These are phyloP conservation scores for Drosophila mimetica DNA, from an alignment of 2,888 invertebrate species.

Conservation along the genomic window DNA sequence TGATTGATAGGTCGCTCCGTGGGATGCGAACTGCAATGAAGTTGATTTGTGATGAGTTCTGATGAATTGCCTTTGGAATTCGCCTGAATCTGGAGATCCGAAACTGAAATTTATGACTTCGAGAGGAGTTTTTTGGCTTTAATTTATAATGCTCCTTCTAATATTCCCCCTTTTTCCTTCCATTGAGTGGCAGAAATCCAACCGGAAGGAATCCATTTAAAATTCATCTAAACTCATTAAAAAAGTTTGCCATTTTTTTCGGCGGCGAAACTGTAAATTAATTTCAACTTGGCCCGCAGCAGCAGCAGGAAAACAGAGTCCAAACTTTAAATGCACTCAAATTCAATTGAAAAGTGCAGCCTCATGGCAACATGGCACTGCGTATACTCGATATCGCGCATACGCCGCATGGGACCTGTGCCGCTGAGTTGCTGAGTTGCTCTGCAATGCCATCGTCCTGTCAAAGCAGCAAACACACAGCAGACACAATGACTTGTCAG, in stretches of 20 bases:
- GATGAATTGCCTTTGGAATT: constrained; percentile 28
- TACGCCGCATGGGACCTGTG: constrained; percentile 53
- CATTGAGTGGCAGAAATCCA: background rate
- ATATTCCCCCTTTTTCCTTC: background rate
- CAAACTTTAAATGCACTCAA: constrained; percentile 69
- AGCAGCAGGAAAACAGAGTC: constrained; percentile 24
- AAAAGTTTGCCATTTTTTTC: constrained; percentile 22
- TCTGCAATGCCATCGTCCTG: constrained; percentile 45
- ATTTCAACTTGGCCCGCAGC: constrained; percentile 60
- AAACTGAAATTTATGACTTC: constrained; percentile 18
- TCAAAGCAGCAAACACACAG: constrained; percentile 29
- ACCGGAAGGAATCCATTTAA: constrained; percentile 32
- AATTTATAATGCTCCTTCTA: background rate
- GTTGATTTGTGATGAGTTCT: constrained; percentile 43
- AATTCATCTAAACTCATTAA: constrained; percentile 41
- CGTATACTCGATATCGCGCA: constrained; percentile 74
- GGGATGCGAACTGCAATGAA: constrained; percentile 37
- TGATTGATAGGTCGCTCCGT: constrained; percentile 57
- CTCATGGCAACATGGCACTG: constrained; percentile 53
- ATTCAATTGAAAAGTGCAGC: constrained; percentile 72
- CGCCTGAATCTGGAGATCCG: background rate
- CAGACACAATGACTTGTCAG: constrained; percentile 48
- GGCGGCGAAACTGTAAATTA: constrained; percentile 64
- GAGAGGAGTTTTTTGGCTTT: constrained; percentile 1
- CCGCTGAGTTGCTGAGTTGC: background rate